Evolutionary conservation across 2,888 invertebrate species (phyloP).

Genomic region (Andrena bucephala): DNA sequence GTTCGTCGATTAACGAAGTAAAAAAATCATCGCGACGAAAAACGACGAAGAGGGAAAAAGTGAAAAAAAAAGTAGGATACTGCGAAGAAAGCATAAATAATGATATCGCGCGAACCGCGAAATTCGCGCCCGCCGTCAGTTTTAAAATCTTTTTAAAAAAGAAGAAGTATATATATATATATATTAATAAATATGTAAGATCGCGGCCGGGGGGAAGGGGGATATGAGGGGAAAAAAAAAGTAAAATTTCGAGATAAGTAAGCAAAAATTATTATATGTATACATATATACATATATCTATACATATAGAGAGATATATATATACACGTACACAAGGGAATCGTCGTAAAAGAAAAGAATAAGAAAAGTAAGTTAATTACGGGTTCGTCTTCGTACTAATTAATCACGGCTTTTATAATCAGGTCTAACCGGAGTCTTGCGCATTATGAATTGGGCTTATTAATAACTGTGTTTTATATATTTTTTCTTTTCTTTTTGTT

Average conservation of each 20-base stretch:
- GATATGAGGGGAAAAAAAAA: slow-evolving; percentile 17
- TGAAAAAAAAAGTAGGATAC: slow-evolving; percentile 11
- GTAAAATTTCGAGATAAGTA: slow-evolving; percentile 58
- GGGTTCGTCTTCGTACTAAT: slow-evolving; percentile 64
- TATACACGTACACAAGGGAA: slow-evolving; percentile 53
- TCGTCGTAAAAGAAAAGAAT: slow-evolving; percentile 45
- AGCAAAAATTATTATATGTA: slow-evolving; percentile 59
- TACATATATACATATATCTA: slow-evolving; percentile 48
- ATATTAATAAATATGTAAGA: slow-evolving; percentile 37
- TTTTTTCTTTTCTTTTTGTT: slow-evolving; percentile 31
- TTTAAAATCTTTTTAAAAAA: slow-evolving; percentile 30
- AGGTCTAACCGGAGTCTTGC: slow-evolving; percentile 70
- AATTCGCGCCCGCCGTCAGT: slow-evolving; percentile 48
- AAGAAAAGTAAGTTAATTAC: slow-evolving; percentile 46
- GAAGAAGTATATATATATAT: slow-evolving; percentile 15
- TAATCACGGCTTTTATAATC: slow-evolving; percentile 68
- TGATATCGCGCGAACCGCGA: slow-evolving; percentile 39
- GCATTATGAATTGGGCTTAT: slow-evolving; percentile 72
- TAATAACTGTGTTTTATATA: slow-evolving; percentile 56
- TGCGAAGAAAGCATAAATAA: slow-evolving; percentile 13
- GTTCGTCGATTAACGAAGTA: slow-evolving; percentile 11
- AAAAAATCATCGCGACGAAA: slow-evolving; percentile 4
- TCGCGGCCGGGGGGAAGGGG: background rate
- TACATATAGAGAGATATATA: slow-evolving; percentile 50
- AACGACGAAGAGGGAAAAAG: slow-evolving; percentile 11